Percentiles rank a stretch among this genome's conserved stretches.
Evolutionary conservation across 2,888 invertebrate species (phyloP).

Genomic region (Dichetophora obliterata): DNA sequence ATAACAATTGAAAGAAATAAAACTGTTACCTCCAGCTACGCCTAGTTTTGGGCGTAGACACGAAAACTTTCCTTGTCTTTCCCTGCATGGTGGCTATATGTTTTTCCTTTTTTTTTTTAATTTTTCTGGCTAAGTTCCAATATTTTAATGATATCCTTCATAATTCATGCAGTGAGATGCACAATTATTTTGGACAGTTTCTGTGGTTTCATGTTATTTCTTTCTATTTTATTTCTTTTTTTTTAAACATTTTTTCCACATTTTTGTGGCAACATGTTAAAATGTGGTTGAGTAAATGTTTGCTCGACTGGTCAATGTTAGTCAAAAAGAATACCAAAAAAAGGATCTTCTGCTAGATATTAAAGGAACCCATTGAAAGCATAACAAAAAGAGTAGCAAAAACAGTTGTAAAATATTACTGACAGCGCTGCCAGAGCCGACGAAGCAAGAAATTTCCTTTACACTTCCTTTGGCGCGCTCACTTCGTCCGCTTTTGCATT

Average conservation of each 20-base stretch:
- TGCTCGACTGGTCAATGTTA: not conserved
- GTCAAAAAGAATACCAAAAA: not conserved
- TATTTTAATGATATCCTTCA: constrained; percentile 36
- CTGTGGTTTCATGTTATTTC: not conserved
- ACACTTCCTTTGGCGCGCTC: not conserved
- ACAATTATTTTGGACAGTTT: constrained; percentile 19
- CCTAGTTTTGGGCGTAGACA: not conserved
- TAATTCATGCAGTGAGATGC: constrained; percentile 19
- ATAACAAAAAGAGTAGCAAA: not conserved
- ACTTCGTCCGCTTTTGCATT: not conserved
- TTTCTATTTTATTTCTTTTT: not conserved
- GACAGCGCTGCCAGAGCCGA: not conserved
- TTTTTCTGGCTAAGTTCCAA: constrained; percentile 31
- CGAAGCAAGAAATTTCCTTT: constrained; percentile 14
- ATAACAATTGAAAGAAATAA: not conserved
- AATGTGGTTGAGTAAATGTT: not conserved
- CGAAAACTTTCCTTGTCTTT: not conserved
- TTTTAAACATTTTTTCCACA: not conserved
- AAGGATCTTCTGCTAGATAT: not conserved
- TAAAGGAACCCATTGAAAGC: not conserved
- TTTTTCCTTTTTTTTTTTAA: too few species aligned
- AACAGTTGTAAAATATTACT: not conserved
- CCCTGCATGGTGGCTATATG: not conserved
- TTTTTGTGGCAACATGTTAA: not conserved
- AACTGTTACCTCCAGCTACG: not conserved